Evolutionary conservation across 2,888 invertebrate genomes (phyloP), one percentile per base, ranked within the genome.

Genomic region (Yponomeuta sedellus): DNA sequence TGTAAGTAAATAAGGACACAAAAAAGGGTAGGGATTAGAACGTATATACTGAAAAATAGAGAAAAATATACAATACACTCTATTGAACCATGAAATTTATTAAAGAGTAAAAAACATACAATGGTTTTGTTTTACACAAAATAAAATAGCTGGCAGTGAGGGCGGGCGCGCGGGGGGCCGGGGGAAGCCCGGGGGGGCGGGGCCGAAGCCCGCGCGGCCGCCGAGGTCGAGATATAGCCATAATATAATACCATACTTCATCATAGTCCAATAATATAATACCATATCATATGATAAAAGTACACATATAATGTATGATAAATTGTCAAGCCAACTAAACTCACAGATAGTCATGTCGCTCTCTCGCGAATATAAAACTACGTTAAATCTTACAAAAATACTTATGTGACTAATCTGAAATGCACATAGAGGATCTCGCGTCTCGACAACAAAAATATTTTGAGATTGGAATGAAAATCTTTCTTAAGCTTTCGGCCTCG

Each of bases 81-180:
- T 91, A 91, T 90, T 88, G 87, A 89, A 91, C 88, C 88, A 88
- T 89, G 88, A 89, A 91, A 85, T 91, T 91, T 91, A 90, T 91
- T 91, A 87, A 88, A 88, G 87, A 85, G 86, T 81, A 85, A 88
- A 83, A 90, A 91, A 88, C 89, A 90, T 91, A 91, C 90, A 91
- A 84, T 87, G 85, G 80, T 81, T 52, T 85, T 82, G 82, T 85
- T 86, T 88, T 90, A 89, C 88, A 89, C 87, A 89, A 90, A 91
- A 90, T 89, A 88, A 88, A 87, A 89, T 90, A 86, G 84, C 85
- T 88, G 89, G 86, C 88, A 87, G 88, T 83, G 81, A 73, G 73
- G 74, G 73, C 72, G 75, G 73, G 16, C 76, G 78, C 73, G 75
- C 77, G 70, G 75, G 78, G 70, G 77, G 67, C 70, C 74, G 78